Percentiles rank a stretch among this genome's conserved stretches.
Conservation (phyloP, 2,797 vertebrate genomes). For the Bradypodion ventrale region DNA sequence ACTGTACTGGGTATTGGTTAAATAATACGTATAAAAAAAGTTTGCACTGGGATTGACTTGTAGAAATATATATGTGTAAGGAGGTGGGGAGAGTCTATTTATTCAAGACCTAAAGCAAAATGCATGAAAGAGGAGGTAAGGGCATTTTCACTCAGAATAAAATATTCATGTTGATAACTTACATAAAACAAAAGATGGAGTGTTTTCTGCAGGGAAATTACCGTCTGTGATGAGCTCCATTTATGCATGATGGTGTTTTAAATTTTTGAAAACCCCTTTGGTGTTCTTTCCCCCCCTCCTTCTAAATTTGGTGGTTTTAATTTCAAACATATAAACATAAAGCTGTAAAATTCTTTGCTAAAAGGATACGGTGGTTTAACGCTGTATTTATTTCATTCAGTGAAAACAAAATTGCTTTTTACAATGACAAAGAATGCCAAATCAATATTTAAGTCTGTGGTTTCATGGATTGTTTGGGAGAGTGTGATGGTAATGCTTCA, state of each 20-base stretch:
- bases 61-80: slow-evolving; percentile 23
- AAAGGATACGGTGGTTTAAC: slow-evolving; percentile 74
- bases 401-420: slow-evolving; percentile 69
- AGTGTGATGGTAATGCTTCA: slow-evolving; percentile 36
- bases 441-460: slow-evolving; percentile 73
- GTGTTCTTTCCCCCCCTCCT: slow-evolving; percentile 75
- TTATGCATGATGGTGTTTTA: slow-evolving; percentile 85
- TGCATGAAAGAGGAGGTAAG: slow-evolving; percentile 69
- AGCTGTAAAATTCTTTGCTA: slow-evolving; percentile 74
- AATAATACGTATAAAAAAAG: slow-evolving; percentile 11
- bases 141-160: slow-evolving; percentile 75
- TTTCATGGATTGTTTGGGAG: slow-evolving; percentile 50
- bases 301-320: slow-evolving; percentile 75
- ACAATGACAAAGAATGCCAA: slow-evolving; percentile 71
- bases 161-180: slow-evolving; percentile 84
- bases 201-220: slow-evolving; percentile 84
- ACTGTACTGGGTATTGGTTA: neutral
- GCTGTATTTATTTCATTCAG: slow-evolving; percentile 69
- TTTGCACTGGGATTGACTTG: slow-evolving; percentile 61
- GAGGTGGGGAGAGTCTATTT: slow-evolving; percentile 51
- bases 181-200: slow-evolving; percentile 85
- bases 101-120: slow-evolving; percentile 59
- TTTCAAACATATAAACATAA: slow-evolving; percentile 78
- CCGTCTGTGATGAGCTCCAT: slow-evolving; percentile 81
- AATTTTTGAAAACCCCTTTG: slow-evolving; percentile 84